phyloP scores from a whole-genome alignment of 1,140 invertebrate genomes.

The Lasioglossum albipes region DNA sequence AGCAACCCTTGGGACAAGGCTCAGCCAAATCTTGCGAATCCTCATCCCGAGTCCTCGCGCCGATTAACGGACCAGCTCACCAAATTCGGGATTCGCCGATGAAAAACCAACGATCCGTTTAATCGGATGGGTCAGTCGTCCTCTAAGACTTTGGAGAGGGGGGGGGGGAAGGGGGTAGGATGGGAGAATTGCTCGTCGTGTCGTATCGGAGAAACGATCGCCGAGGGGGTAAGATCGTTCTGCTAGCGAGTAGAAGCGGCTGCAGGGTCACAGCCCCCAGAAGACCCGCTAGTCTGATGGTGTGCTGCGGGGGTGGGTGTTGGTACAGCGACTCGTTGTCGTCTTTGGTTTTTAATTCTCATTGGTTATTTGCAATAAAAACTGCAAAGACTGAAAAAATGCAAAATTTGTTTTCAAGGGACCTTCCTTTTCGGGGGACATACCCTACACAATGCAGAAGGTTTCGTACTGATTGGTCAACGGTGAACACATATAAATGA shows the following conservation, averaged over 20 bases:
- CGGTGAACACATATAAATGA: too few relatives aligned
- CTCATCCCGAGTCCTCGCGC: not conserved
- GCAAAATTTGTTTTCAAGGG: too few relatives aligned
- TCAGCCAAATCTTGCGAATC: too few relatives aligned
- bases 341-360: too few relatives aligned
- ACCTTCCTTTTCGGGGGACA: too few relatives aligned
- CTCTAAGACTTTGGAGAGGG: not conserved
- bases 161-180: too few relatives aligned
- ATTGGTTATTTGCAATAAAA: too few relatives aligned
- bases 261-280: slow-evolving; percentile 44
- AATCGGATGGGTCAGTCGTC: not conserved
- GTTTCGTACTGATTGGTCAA: too few relatives aligned
- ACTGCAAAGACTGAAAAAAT: too few relatives aligned
- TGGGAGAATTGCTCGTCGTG: slow-evolving; percentile 48
- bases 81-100: not conserved
- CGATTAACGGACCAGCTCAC: not conserved
- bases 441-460: too few relatives aligned
- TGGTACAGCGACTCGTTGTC: slow-evolving; percentile 13
- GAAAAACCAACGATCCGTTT: slow-evolving; percentile 7
- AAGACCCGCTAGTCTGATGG: slow-evolving; percentile 41
- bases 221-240: slow-evolving; percentile 56
- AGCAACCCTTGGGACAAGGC: too few relatives aligned
- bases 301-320: not conserved
- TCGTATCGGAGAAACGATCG: slow-evolving; percentile 57
- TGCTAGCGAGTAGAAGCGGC: not conserved